Evolutionary conservation across 2,888 invertebrate genomes (phyloP), one percentile per base, ranked within the genome.

Genomic region (Graphium colonna): DNA sequence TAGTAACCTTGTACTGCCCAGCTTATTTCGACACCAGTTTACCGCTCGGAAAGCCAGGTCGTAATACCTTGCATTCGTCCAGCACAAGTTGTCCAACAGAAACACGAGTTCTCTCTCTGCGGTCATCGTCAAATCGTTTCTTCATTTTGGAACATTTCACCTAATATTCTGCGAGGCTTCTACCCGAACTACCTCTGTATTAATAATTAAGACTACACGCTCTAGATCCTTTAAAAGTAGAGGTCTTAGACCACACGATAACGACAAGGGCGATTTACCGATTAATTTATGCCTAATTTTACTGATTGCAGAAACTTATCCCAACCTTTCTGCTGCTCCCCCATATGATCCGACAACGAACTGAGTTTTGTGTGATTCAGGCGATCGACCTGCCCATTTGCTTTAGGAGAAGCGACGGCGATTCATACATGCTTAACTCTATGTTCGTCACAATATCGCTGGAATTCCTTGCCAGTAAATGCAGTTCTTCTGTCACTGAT

Each of bases 371-470:
- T 59, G 0, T 55, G 55, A 15, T 59, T 56, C 7, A 49, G 21
- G 1, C 58, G 42, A 21, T 58, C 55, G 1, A 57, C 50, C 26
- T 56, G 59, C 3, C 59, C 56, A 36, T 56, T 56, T 1, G 56
- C 56, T n/a, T 55, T 15, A 0, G 63, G 59, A 12, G 51, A 49
- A 0, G 63, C 60, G 3, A 63, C 60, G 1, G 60, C 60, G 21
- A 57, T 64, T 2, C 61, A 15, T 2, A 64, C 28, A 38, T 64
- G 64, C 33, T 56, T 58, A 4, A 61, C 45, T 1, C 40, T 38
- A 3, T 21, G 26, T 1, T 51, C 40, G 1, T 5, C 4, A 31
- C 47, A 48, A 16, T 52, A 58, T 8, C 9, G 15, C 17, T 21
- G 47, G 16, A 57, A 56, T 5, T 31, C 17, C 12, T 51, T 31